Conservation (phyloP, 2,113 vertebrate species). For the Tinamus guttatus region DNA sequence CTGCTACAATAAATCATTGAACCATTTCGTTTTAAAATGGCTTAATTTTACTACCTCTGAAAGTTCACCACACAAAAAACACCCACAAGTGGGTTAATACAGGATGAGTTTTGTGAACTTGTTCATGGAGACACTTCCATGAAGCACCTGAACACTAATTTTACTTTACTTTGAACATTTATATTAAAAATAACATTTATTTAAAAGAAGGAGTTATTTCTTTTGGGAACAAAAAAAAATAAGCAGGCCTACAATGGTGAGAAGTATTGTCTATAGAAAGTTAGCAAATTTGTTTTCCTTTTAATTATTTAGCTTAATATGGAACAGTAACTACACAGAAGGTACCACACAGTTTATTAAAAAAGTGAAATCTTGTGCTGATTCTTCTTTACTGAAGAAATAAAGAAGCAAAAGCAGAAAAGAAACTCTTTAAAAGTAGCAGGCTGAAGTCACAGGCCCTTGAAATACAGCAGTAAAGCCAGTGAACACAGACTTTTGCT, state of each 20-base stretch:
- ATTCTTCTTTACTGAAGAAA: neutral
- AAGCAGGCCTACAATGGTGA: neutral
- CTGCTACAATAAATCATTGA: slow-evolving; percentile 67
- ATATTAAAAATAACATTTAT: neutral
- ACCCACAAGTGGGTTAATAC: neutral
- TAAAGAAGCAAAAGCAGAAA: neutral
- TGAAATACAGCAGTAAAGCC: neutral
- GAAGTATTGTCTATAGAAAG: neutral
- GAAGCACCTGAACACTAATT: neutral
- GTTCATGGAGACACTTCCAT: neutral
- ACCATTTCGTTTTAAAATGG: slow-evolving; percentile 45
- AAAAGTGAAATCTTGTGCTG: neutral
- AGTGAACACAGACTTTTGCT: neutral
- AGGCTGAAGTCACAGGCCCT: neutral
- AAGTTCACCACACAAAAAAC: slow-evolving; percentile 50
- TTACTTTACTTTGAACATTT: neutral
- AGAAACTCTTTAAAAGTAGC: neutral
- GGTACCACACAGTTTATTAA: neutral
- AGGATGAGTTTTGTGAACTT: neutral
- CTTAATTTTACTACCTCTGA: slow-evolving; percentile 67
- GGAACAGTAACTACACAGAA: neutral
- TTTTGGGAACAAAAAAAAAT: neutral
- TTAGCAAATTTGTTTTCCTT: neutral
- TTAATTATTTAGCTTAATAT: neutral
- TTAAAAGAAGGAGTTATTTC: neutral